Evolutionary conservation across 2,888 invertebrate species (phyloP).

Genomic region (Loripinus fragilis): DNA sequence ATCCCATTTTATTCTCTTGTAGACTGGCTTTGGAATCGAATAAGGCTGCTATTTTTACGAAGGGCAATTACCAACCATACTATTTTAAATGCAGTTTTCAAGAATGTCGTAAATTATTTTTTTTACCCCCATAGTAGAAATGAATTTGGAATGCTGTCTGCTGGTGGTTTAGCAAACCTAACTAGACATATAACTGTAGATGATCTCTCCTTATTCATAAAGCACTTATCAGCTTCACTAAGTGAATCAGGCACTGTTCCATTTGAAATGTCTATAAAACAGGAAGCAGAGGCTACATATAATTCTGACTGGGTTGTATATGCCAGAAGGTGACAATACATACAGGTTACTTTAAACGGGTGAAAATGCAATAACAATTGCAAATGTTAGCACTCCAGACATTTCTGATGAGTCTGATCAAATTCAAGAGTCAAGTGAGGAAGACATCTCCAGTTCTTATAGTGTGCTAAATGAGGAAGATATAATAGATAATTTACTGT

Average conservation of each 20-base stretch:
- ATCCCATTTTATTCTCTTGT: background rate
- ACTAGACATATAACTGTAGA: background rate
- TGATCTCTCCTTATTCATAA: background rate
- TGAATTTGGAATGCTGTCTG: background rate
- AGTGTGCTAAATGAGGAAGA: background rate
- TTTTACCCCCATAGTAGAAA: conserved; percentile 2
- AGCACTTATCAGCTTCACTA: background rate
- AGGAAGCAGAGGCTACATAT: background rate
- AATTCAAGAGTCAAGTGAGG: background rate
- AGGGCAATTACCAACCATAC: background rate
- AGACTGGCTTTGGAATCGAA: background rate
- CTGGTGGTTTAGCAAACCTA: background rate
- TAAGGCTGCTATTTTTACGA: background rate
- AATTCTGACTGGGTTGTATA: background rate
- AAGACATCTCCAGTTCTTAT: background rate
- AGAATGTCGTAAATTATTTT: background rate
- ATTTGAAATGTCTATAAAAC: background rate
- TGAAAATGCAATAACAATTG: background rate
- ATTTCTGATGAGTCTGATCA: background rate
- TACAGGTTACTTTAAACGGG: background rate
- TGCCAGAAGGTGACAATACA: background rate
- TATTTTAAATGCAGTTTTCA: background rate
- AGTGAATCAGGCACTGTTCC: background rate
- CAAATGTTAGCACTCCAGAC: background rate
- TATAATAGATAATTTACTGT: background rate